Evolutionary conservation across 1,140 invertebrate genomes (phyloP).

Genomic region (Linepithema humile): DNA sequence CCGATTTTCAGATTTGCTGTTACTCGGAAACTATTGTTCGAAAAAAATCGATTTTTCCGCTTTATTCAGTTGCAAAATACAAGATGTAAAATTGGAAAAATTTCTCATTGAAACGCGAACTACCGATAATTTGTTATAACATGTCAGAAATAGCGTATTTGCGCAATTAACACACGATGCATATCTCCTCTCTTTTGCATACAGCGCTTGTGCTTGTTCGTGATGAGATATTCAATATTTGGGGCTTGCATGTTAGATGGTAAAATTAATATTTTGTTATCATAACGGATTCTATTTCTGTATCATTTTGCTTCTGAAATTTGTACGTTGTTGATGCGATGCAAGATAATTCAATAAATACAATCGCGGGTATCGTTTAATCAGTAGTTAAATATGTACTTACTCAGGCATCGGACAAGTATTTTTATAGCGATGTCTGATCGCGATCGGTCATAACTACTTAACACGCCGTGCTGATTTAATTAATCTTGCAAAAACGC

Average conservation of each 20-base stretch:
- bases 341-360: background rate
- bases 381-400: conserved; percentile 55
- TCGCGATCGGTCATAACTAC: conserved; percentile 41
- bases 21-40: background rate
- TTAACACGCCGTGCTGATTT: background rate
- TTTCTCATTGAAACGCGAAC: background rate
- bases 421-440: conserved; percentile 54
- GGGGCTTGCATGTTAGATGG: background rate
- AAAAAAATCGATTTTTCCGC: background rate
- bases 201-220: background rate
- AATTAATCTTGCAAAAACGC: background rate
- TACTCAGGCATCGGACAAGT: conserved; percentile 54
- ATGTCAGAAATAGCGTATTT: background rate
- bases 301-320: background rate
- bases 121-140: background rate
- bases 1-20: background rate
- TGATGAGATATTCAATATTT: background rate
- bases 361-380: background rate
- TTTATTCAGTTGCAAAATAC: background rate
- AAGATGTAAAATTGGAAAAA: background rate
- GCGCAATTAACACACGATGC: background rate
- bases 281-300: background rate
- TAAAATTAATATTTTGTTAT: background rate
- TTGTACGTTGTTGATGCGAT: background rate
- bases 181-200: background rate